These are phyloP conservation scores for Rhadinocentrus ornatus DNA, from an alignment of 2,797 vertebrate species.

Conservation along the genomic window DNA sequence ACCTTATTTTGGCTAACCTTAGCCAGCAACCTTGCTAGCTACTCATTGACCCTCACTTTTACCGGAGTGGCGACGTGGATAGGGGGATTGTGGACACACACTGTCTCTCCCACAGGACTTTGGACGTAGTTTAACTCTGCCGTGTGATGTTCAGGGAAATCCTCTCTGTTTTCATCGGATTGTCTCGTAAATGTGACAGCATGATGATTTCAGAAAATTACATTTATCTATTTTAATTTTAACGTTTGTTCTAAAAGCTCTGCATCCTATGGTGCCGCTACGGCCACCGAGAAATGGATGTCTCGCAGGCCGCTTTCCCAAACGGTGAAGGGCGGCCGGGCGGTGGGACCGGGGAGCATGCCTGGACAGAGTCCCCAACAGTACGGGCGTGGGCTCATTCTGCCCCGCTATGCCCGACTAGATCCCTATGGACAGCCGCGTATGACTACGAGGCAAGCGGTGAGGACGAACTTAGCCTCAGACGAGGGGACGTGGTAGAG, in stretches of 20 bases:
- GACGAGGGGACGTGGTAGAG: constrained; percentile 89
- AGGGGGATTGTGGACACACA: constrained; percentile 21
- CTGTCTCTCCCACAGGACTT: constrained; percentile 65
- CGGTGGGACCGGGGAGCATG: constrained; percentile 75
- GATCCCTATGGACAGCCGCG: constrained; percentile 88
- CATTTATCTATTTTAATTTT: constrained; percentile 55
- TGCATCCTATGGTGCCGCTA: constrained; percentile 86
- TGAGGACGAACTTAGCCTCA: constrained; percentile 90
- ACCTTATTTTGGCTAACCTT: constrained; percentile 28
- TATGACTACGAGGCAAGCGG: constrained; percentile 90
- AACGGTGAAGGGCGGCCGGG: constrained; percentile 85
- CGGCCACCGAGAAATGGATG: constrained; percentile 86
- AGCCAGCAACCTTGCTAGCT: constrained; percentile 39
- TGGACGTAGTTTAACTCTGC: constrained; percentile 59
- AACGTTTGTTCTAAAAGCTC: constrained; percentile 62
- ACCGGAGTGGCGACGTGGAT: constrained; percentile 74
- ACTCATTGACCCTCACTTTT: constrained; percentile 49
- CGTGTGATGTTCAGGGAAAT: constrained; percentile 23
- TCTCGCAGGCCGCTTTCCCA: constrained; percentile 87
- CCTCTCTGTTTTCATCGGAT: constrained; percentile 18
- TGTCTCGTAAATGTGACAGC: constrained; percentile 43
- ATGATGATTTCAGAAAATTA: constrained; percentile 48
- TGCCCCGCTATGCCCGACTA: constrained; percentile 80
- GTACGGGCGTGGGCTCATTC: constrained; percentile 77
- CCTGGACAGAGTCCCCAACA: constrained; percentile 72